Evolutionary conservation across 1,140 invertebrate species (phyloP), one percentile per base, ranked within the genome.

Genomic region (Leptopilina clavipes): DNA sequence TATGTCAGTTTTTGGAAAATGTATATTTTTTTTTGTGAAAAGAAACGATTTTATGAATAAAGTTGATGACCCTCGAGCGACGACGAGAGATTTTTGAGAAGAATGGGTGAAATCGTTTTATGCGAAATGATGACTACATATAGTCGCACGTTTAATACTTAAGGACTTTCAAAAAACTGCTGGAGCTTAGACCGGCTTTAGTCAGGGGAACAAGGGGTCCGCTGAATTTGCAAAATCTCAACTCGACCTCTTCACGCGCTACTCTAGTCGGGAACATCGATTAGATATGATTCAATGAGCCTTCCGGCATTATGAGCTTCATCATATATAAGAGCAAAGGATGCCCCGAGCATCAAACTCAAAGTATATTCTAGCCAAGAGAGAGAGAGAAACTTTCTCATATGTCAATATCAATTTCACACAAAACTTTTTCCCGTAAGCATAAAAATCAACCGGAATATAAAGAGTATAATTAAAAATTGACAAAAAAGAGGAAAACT

Each of bases 191-290:
- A 25, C 19, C 12, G 54, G 54, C 54, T 59, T 59, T 59, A 25
- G 54, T 59, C 8, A 59, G 18, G 7, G 19, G 19, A 59, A 59
- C 52, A 56, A 56, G 54, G 54, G 54, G 45, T 7, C 31, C 14
- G 72, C 72, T 73, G 72, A 73, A 73, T 56, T 73, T 56, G 72
- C 72, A 56, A 73, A 73, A 73, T 37, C 25, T 54, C 52, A 37
- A 73, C 17, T 52, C 72, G 5, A 22, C 18, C 70, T 40, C 43
- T 71, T 71, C 70, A 71, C 43, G 37, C 54, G 19, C 54, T 59
- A 5, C 19, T 25, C 19, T 25, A 7, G 52, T 56, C 17, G 8
- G 48, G 72, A 25, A 31, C 14, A 45, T 73, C 48, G 72, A 73
- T 31, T 52, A 73, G 48, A 31, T 73, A 73, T 73, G 48, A 73